phyloP scores from a whole-genome alignment of 2,797 vertebrate genomes.

The Acipenser oxyrinchus region DNA sequence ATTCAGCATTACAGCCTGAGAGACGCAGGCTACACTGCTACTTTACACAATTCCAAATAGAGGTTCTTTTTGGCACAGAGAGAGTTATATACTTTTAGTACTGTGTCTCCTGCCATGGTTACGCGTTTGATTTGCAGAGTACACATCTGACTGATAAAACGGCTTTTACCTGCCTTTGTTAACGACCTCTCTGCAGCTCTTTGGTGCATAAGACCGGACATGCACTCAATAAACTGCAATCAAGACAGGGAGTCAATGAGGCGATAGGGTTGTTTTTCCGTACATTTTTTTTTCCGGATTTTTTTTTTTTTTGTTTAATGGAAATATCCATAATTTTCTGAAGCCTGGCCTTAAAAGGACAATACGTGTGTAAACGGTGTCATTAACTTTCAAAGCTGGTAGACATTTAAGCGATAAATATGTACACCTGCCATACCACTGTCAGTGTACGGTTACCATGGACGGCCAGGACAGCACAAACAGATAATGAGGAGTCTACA shows the following conservation, averaged over 20 bases:
- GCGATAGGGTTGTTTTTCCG: constrained; percentile 39
- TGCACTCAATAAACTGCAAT: constrained; percentile 46
- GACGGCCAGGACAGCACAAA: too few relatives aligned
- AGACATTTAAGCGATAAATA: too few relatives aligned
- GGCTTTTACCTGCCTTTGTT: constrained; percentile 50
- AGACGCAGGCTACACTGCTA: too few relatives aligned
- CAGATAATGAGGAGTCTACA: too few relatives aligned
- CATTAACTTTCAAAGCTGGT: too few relatives aligned
- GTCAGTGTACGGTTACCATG: too few relatives aligned
- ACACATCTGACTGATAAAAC: constrained; percentile 29
- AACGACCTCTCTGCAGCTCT: constrained; percentile 44
- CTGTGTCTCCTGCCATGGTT: constrained; percentile 31
- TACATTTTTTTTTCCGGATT: constrained; percentile 44
- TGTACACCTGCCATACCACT: too few relatives aligned
- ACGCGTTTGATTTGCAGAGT: constrained; percentile 47
- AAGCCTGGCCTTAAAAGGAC: constrained; percentile 28
- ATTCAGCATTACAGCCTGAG: constrained; percentile 4
- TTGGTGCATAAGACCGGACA: constrained; percentile 33
- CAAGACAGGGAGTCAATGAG: constrained; percentile 49
- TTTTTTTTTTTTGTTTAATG: constrained; percentile 40
- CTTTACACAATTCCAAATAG: too few relatives aligned
- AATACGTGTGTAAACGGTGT: too few relatives aligned
- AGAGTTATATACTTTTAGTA: constrained; percentile 24
- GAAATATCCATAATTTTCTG: background rate
- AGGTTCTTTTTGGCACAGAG: background rate